Percentiles rank a stretch among this genome's conserved stretches.
phyloP scores from a whole-genome alignment of 2,888 invertebrate species.

The Nemotelus pantherinus region DNA sequence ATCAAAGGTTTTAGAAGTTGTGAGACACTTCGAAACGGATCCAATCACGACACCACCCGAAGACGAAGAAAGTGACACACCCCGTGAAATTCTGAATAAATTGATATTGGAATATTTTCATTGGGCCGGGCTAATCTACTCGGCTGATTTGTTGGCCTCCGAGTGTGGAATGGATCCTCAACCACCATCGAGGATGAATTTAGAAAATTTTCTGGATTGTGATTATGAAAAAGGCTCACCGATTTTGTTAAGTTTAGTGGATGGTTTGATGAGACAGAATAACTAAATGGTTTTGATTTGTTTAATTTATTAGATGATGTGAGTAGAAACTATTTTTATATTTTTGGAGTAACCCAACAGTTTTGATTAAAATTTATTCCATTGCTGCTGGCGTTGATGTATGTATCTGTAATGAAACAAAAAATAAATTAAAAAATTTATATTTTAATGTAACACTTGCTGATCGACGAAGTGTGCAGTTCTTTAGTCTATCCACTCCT shows the following conservation, averaged over 20 bases:
- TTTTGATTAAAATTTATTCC: too few species aligned
- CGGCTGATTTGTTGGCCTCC: constrained; percentile 32
- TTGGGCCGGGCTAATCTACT: constrained; percentile 41
- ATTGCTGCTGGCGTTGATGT: too few species aligned
- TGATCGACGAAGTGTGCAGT: too few species aligned
- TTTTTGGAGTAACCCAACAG: too few species aligned
- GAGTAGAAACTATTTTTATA: too few species aligned
- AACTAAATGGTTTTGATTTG: too few species aligned
- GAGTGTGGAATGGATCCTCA: constrained; percentile 40
- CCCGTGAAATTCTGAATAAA: constrained; percentile 32
- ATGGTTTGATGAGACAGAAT: not conserved
- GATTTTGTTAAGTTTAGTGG: constrained; percentile 22
- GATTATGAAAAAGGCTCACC: constrained; percentile 23
- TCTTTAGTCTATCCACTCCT: too few species aligned
- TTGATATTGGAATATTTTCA: constrained; percentile 46
- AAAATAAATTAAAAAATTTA: too few species aligned
- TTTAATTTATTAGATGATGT: too few species aligned
- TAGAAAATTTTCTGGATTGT: constrained; percentile 1
- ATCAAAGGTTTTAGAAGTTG: constrained; percentile 36
- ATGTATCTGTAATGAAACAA: too few species aligned
- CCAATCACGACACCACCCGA: constrained; percentile 3
- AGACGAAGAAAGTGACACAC: not conserved
- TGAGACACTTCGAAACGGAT: constrained; percentile 22
- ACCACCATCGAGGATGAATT: constrained; percentile 13
- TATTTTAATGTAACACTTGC: too few species aligned